Evolutionary conservation across 2,797 vertebrate genomes (phyloP), one percentile per base, ranked within the genome.

Genomic region (Rhabdophis nuchalis): DNA sequence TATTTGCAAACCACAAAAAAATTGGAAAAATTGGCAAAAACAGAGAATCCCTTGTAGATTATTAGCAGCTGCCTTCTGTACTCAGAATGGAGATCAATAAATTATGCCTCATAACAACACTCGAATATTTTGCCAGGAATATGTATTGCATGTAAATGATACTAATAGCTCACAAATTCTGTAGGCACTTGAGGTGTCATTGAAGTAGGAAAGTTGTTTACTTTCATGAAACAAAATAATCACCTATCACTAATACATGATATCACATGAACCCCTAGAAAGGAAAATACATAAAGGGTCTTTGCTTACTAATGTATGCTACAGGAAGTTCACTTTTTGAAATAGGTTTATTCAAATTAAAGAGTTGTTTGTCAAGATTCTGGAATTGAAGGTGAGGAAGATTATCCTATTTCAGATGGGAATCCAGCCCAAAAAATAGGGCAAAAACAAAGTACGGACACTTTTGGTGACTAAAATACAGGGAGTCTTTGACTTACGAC

Each of bases 91-190:
- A 91, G 96, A 95, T 95, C 87, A 94, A 96, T 96, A 88, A 96
- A 91, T 89, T n/a, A 93, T 94, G 95, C 95, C 87, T 96, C 92
- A 91, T 95, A 96, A 97, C 92, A 90, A 93, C 96, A 94, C 95
- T 91, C 68, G 86, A 95, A 94, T 96, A 96, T 95, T 97, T 96
- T 87, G 94, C 85, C 18, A 41, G 60, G 93, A 95, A 96, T 60
- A 27, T 93, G 95, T 93, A 96, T 95, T 46, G n/a, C 32, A 85
- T 2, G 23, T 93, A 88, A 86, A 29, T 95, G 91, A 91, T 86
- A 91, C 93, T 96, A 96, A 95, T 96, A 95, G 94, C 29, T 95
- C 91, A 85, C 25, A 92, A 90, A 93, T 32, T 95, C 85, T 7
- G 1, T 93, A 94, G 88, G 89, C 46, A n/a, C 41, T 96, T 90